phyloP scores from a whole-genome alignment of 2,113 vertebrate genomes.

The Bubo scandiacus region DNA sequence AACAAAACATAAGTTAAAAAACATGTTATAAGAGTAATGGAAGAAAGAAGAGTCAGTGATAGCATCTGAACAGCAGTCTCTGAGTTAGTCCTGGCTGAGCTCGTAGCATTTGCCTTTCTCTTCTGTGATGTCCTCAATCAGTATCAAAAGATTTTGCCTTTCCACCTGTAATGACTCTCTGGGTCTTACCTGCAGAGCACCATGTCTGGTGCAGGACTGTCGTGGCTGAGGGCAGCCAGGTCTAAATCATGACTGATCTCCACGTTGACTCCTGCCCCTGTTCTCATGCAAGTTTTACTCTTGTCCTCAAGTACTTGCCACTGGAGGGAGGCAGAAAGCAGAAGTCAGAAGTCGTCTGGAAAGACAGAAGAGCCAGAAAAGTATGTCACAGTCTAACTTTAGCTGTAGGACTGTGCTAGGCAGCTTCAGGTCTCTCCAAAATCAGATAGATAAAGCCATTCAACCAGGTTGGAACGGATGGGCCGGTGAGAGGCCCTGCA shows the following conservation, averaged over 20 bases:
- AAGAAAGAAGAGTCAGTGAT: neutral
- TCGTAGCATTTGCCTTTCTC: neutral
- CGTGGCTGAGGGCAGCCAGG: conserved; percentile 65
- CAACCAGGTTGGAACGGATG: conserved; percentile 77
- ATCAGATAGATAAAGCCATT: conserved; percentile 81
- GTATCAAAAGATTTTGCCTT: neutral
- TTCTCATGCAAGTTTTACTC: conserved; percentile 62
- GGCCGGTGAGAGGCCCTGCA: conserved; percentile 71
- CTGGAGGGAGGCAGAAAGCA: conserved; percentile 79
- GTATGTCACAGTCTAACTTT: neutral
- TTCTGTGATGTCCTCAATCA: neutral
- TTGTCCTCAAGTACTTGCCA: conserved; percentile 79
- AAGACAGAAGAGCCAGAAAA: neutral
- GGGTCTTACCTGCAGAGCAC: conserved; percentile 66
- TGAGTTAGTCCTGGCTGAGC: neutral
- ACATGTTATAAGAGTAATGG: neutral
- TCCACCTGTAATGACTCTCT: neutral
- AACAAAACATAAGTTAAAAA: neutral
- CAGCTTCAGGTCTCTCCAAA: conserved; percentile 75
- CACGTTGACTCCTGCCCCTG: conserved; percentile 68
- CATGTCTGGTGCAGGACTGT: conserved; percentile 70
- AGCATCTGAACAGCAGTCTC: neutral
- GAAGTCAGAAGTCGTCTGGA: conserved; percentile 76
- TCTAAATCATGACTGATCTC: conserved; percentile 75
- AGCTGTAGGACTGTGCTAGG: neutral